phyloP scores from a whole-genome alignment of 2,113 vertebrate species.

The Alligator sinensis region DNA sequence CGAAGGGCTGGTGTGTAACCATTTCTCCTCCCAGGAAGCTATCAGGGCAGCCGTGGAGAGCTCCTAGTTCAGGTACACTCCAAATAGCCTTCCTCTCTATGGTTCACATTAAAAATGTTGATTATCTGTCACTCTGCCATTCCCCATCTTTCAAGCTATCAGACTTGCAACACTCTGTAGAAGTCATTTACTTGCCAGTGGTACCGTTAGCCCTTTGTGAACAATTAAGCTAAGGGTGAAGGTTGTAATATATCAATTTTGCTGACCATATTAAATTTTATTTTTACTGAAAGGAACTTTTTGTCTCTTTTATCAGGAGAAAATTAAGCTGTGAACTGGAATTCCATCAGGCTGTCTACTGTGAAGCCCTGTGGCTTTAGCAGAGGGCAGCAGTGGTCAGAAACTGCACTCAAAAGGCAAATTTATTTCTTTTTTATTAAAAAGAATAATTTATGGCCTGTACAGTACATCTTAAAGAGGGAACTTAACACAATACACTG shows the following conservation, averaged over 20 bases:
- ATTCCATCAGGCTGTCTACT: constrained; percentile 75
- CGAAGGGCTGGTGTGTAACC: constrained; percentile 67
- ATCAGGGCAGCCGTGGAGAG: constrained; percentile 47
- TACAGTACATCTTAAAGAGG: constrained; percentile 64
- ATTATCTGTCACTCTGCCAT: constrained; percentile 71
- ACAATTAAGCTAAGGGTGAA: constrained; percentile 75
- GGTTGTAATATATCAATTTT: constrained; percentile 77
- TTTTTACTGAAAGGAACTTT: constrained; percentile 79
- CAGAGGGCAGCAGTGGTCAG: constrained; percentile 60
- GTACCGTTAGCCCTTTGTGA: constrained; percentile 76
- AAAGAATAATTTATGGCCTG: constrained; percentile 71
- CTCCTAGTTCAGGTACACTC: constrained; percentile 48
- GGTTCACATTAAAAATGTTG: constrained; percentile 73
- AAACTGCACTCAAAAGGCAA: constrained; percentile 64
- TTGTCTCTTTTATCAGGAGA: constrained; percentile 77
- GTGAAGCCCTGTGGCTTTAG: constrained; percentile 69
- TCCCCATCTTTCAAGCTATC: constrained; percentile 68
- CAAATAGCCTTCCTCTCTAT: constrained; percentile 66
- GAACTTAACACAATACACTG: constrained; percentile 1
- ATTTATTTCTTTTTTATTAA: constrained; percentile 80
- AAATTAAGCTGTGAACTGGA: constrained; percentile 78
- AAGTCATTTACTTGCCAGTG: constrained; percentile 72
- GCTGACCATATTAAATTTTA: constrained; percentile 73
- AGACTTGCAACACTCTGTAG: constrained; percentile 64
- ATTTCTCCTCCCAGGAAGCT: constrained; percentile 63